Conservation (phyloP, 2,797 vertebrate genomes). For the Gymnothorax javanicus region DNA sequence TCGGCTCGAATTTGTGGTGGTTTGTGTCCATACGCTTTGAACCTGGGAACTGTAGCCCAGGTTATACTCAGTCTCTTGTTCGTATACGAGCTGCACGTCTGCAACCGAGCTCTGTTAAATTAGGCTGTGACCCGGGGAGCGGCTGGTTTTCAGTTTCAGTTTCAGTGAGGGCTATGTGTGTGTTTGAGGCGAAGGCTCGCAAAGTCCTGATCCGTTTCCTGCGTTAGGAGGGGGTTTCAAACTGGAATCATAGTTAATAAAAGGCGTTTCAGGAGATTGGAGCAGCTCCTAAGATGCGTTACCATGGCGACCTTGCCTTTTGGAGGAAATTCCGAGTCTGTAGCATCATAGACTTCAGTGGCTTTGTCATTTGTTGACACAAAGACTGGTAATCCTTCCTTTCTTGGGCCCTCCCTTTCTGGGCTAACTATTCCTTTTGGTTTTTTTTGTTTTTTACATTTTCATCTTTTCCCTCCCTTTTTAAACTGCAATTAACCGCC, state of each 20-base stretch:
- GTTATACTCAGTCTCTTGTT: too few species aligned
- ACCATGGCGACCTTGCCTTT: background rate
- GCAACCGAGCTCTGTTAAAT: too few species aligned
- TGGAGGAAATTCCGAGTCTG: background rate
- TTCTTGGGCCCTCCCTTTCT: background rate
- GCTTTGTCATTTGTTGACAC: background rate
- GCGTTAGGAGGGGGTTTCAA: background rate
- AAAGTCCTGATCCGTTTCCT: background rate
- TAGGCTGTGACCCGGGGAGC: background rate
- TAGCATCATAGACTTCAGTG: background rate
- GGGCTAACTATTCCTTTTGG: background rate
- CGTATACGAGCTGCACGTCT: too few species aligned
- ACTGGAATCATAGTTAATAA: background rate
- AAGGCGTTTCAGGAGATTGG: background rate
- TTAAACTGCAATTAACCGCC: background rate
- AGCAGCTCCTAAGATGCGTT: background rate
- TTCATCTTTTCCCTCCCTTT: background rate
- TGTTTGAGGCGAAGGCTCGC: background rate
- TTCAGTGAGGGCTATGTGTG: background rate
- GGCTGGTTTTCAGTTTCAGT: background rate
- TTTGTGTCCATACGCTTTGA: too few species aligned
- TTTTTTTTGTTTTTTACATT: background rate
- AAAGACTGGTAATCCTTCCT: background rate
- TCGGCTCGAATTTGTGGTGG: too few species aligned
- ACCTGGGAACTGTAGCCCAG: too few species aligned